Evolutionary conservation across 1,140 invertebrate species (phyloP), one percentile per base, ranked within the genome.

Genomic region (Hestina assimilis): DNA sequence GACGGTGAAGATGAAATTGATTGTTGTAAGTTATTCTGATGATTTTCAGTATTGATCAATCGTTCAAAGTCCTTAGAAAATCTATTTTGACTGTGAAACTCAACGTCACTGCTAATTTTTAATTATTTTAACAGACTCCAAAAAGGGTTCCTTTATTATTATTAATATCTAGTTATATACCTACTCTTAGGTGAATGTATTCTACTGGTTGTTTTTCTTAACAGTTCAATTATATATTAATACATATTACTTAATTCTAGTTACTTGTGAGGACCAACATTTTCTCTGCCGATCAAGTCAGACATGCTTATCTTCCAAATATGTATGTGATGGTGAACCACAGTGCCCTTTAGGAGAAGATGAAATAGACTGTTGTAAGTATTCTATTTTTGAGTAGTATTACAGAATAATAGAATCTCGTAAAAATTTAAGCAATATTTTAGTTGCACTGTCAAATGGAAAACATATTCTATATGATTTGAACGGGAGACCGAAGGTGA

Each of bases 1-100:
- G 95, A 96, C 86, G 72, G 89, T 15, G 91, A 91, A 15, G 96
- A 97, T 82, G 95, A 97, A 83, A 78, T 90, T 42, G 81, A 92
- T 68, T 97, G 94, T 72, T 87, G 92, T 93, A 79, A 78, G 82
- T 83, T 63, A n/a, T 56, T 46, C n/a, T 5, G n/a, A n/a, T n/a
- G n/a, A n/a, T n/a, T n/a, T n/a, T n/a, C n/a, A n/a, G n/a, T n/a
- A n/a, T n/a, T n/a, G n/a, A n/a, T n/a, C n/a, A n/a, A n/a, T n/a
- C n/a, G n/a, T n/a, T n/a, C n/a, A n/a, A n/a, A n/a, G n/a, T n/a
- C n/a, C n/a, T n/a, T n/a, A n/a, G n/a, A n/a, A n/a, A n/a, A n/a
- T n/a, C n/a, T n/a, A n/a, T n/a, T n/a, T n/a, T n/a, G n/a, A n/a
- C n/a, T n/a, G n/a, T n/a, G n/a, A n/a, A n/a, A n/a, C n/a, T n/a